Percentiles rank a stretch among this genome's conserved stretches.
These are phyloP conservation scores for Colletes gigas DNA, from an alignment of 1,140 invertebrate genomes.

Conservation along the genomic window DNA sequence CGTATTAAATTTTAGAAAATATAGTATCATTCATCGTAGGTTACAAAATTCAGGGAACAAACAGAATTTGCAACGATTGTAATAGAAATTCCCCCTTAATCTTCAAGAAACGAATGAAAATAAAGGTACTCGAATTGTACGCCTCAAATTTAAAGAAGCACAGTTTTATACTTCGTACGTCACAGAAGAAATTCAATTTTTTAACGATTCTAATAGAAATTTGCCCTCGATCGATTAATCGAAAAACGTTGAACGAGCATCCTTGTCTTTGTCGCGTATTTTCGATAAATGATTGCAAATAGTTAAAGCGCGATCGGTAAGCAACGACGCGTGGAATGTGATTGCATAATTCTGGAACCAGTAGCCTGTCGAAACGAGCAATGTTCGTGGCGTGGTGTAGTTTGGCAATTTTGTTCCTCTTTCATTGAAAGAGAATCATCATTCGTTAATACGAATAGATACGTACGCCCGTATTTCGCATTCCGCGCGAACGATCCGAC, in stretches of 20 bases:
- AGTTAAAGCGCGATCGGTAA: neutral
- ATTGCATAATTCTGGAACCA: neutral
- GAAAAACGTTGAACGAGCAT: neutral
- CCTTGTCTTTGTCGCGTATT: neutral
- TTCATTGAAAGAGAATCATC: neutral
- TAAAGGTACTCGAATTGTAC: no score
- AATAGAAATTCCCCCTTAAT: no score
- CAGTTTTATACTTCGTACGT: no score
- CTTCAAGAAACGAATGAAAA: no score
- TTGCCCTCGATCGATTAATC: no score
- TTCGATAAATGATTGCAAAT: neutral
- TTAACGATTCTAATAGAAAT: no score
- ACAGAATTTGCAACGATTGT: no score
- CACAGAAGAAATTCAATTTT: no score
- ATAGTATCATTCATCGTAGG: no score
- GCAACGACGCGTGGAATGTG: neutral
- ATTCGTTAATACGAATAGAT: conserved; percentile 4
- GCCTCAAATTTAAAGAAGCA: no score
- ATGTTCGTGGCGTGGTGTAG: neutral
- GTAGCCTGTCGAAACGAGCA: neutral
- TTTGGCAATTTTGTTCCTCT: conserved; percentile 3
- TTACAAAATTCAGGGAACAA: no score
- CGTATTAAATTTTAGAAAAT: no score
- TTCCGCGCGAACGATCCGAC: neutral
- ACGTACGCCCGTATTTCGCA: neutral